Evolutionary conservation across 2,888 invertebrate species (phyloP).

Genomic region (Lamellibrachia columna): DNA sequence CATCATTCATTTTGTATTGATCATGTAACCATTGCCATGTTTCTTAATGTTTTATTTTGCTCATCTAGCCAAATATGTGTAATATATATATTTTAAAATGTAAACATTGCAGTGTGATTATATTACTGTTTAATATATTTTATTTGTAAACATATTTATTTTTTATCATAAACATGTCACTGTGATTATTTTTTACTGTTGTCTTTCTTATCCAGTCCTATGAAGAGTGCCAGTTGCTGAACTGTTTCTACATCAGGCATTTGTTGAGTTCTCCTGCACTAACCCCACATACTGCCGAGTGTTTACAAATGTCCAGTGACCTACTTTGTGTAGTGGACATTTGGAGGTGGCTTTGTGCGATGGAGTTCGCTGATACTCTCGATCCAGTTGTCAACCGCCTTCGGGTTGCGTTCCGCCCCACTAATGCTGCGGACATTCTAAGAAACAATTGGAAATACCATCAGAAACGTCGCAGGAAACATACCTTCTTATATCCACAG

Average conservation of each 20-base stretch:
- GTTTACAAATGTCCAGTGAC: constrained; percentile 37
- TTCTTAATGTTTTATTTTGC: too few relatives aligned
- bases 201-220: too few relatives aligned
- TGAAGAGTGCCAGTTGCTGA: neutral
- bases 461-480: too few relatives aligned
- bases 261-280: neutral
- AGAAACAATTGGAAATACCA: constrained; percentile 18
- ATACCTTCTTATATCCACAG: too few relatives aligned
- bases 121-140: too few relatives aligned
- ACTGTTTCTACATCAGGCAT: neutral
- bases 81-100: too few relatives aligned
- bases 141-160: too few relatives aligned
- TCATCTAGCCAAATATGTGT: neutral
- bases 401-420: constrained; percentile 80
- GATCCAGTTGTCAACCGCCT: constrained; percentile 96
- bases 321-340: constrained; percentile 82
- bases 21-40: too few relatives aligned
- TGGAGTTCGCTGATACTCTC: constrained; percentile 93
- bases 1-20: too few relatives aligned
- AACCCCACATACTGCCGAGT: neutral
- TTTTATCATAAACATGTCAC: too few relatives aligned
- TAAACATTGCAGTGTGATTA: too few relatives aligned
- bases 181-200: too few relatives aligned
- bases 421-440: constrained; percentile 79
- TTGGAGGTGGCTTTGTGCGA: constrained; percentile 85